Conservation (phyloP, 2,797 vertebrate genomes). For the Dromococcyx pavoninus region DNA sequence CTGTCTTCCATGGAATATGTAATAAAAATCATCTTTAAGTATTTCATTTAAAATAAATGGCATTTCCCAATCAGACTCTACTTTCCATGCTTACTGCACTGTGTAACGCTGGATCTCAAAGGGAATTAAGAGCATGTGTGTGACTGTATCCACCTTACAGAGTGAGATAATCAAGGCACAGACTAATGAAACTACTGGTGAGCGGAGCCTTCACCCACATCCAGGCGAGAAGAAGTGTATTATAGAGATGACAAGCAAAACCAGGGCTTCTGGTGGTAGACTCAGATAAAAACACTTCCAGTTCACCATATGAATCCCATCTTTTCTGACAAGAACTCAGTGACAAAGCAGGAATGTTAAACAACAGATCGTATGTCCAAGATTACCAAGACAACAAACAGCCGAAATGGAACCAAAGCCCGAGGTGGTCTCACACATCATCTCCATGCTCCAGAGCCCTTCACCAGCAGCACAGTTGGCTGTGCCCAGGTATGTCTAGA, state of each 20-base stretch:
- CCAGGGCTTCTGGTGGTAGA: background rate
- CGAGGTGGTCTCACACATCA: background rate
- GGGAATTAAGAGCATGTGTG: accelerated
- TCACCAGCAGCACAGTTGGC: background rate
- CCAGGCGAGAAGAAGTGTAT: background rate
- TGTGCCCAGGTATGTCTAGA: background rate
- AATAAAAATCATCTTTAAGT: background rate
- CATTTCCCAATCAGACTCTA: background rate
- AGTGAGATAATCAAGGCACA: background rate
- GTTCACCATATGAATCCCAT: background rate
- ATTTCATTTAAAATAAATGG: background rate
- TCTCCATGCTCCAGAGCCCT: background rate
- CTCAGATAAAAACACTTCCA: accelerated
- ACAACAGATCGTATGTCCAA: background rate
- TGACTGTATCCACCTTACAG: background rate
- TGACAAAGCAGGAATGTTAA: background rate
- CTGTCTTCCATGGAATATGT: background rate
- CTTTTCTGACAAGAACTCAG: background rate
- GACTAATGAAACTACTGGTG: background rate
- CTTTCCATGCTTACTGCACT: background rate
- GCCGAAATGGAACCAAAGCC: background rate
- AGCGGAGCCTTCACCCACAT: background rate
- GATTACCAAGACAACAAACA: background rate
- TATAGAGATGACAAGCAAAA: accelerated
- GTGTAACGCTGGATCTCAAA: background rate